These are phyloP conservation scores for Drosophila lini DNA, from an alignment of 1,140 invertebrate species.

Conservation along the genomic window DNA sequence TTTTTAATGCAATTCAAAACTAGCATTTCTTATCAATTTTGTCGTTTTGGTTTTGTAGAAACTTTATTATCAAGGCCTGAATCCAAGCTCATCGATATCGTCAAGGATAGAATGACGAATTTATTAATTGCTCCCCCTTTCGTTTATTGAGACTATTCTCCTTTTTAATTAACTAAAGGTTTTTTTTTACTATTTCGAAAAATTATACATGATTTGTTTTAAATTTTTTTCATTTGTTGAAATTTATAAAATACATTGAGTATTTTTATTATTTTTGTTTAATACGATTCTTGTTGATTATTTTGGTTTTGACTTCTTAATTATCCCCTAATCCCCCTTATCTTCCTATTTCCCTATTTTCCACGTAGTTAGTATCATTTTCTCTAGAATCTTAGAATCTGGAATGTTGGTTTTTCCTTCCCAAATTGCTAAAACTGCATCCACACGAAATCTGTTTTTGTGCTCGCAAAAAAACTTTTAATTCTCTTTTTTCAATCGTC, in stretches of 20 bases:
- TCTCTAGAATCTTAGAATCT: neutral
- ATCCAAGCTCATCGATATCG: neutral
- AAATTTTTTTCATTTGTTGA: neutral
- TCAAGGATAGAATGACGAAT: neutral
- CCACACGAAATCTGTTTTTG: slow-evolving; percentile 36
- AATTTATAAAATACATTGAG: neutral
- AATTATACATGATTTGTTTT: neutral
- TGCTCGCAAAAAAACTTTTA: slow-evolving; percentile 41
- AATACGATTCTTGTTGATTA: neutral
- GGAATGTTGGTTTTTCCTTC: slow-evolving; percentile 12
- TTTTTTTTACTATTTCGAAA: neutral
- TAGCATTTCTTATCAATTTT: slow-evolving; percentile 5
- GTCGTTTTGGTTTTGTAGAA: slow-evolving; percentile 13
- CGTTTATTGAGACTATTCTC: neutral
- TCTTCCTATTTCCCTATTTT: slow-evolving; percentile 8
- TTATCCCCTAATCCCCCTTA: neutral
- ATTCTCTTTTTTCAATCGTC: slow-evolving; percentile 37
- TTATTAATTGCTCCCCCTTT: neutral
- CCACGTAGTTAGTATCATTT: slow-evolving; percentile 4
- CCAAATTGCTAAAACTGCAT: slow-evolving; percentile 37
- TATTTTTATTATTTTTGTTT: neutral
- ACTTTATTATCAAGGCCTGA: neutral
- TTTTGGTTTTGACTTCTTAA: neutral
- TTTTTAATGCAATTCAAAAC: slow-evolving; percentile 1
- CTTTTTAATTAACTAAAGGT: neutral